A percentile compares a stretch with the other conserved stretches of the same genome.
phyloP scores from a whole-genome alignment of 2,888 invertebrate genomes.

The Tetranychus truncatus region DNA sequence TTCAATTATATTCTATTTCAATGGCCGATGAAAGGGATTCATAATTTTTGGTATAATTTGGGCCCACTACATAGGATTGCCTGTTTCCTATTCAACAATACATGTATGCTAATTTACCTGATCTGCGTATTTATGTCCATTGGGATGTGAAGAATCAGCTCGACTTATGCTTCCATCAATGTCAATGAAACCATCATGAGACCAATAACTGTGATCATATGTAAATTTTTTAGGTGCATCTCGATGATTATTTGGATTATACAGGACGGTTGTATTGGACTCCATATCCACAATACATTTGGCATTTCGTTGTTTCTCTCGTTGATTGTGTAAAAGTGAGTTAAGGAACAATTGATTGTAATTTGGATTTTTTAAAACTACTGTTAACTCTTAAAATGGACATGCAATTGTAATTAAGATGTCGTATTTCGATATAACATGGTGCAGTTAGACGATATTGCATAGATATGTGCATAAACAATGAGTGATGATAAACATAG shows the following conservation, averaged over 20 bases:
- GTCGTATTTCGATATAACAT: neutral
- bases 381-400: neutral
- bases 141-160: constrained; percentile 33
- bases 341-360: neutral
- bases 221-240: constrained; percentile 36
- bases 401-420: neutral
- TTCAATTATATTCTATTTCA: too few relatives aligned
- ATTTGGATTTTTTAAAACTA: neutral
- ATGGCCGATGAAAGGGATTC: too few relatives aligned
- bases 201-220: constrained; percentile 42
- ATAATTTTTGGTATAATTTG: too few relatives aligned
- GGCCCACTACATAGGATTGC: too few relatives aligned
- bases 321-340: constrained; percentile 33
- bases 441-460: too few relatives aligned
- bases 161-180: constrained; percentile 35
- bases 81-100: too few relatives aligned
- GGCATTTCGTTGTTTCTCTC: constrained; percentile 38
- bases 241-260: constrained; percentile 34
- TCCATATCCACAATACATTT: constrained; percentile 37
- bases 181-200: constrained; percentile 39
- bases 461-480: too few relatives aligned
- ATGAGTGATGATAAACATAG: too few relatives aligned
- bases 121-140: constrained; percentile 37
- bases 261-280: constrained; percentile 34
- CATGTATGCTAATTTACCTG: constrained; percentile 33